A percentile compares a stretch with the other conserved stretches of the same genome.
Conservation (phyloP, 1,140 invertebrate genomes). For the Thaumetopoea pityocampa region DNA sequence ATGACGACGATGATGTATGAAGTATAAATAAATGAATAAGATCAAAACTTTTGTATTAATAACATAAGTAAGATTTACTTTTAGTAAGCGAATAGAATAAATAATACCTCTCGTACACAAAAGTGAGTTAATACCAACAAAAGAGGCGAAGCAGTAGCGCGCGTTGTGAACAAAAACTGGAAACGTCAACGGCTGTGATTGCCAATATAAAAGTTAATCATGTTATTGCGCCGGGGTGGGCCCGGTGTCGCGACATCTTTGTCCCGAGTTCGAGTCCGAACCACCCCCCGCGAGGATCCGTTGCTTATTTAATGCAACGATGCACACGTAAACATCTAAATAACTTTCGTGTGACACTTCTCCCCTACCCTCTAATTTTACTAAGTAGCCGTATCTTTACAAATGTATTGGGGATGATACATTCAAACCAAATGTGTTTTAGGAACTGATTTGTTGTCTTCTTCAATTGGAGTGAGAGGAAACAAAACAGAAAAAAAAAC, state of each 20-base stretch:
- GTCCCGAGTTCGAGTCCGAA: constrained; percentile 45
- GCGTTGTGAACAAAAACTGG: constrained; percentile 29
- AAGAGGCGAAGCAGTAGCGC: constrained; percentile 8
- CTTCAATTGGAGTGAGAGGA: constrained; percentile 15
- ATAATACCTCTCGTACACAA: background rate
- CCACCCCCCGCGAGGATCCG: constrained; percentile 53
- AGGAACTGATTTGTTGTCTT: constrained; percentile 27
- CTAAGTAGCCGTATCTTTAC: constrained; percentile 69
- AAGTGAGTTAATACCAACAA: constrained; percentile 2
- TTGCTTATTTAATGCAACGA: constrained; percentile 72
- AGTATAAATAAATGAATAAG: too few species aligned
- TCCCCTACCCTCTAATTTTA: constrained; percentile 67
- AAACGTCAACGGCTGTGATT: constrained; percentile 37
- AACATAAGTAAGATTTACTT: too few species aligned
- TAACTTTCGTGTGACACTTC: constrained; percentile 70
- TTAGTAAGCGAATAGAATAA: too few species aligned
- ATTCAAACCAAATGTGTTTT: constrained; percentile 40
- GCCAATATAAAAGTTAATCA: constrained; percentile 63
- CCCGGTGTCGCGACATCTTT: constrained; percentile 53
- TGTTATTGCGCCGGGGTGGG: constrained; percentile 42
- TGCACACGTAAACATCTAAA: constrained; percentile 74
- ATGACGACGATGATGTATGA: too few species aligned
- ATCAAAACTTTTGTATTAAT: too few species aligned
- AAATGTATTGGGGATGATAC: constrained; percentile 49
- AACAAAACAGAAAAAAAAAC: constrained; percentile 1